Evolutionary conservation across 2,113 vertebrate genomes (phyloP), one percentile per base, ranked within the genome.

Genomic region (Phyllopteryx taeniolatus): DNA sequence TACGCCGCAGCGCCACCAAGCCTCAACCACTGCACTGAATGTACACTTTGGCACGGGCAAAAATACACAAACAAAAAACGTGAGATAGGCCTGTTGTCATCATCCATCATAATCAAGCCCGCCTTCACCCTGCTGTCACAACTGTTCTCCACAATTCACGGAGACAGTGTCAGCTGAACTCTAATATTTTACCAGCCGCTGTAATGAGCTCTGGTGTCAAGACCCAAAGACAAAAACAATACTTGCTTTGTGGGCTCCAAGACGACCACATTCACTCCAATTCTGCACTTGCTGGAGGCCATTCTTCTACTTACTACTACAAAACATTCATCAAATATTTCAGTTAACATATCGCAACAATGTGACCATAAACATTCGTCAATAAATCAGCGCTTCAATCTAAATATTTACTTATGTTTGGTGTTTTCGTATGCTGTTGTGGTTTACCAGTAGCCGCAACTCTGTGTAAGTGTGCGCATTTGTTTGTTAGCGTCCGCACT

Each of bases 61-160:
- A 86, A 81, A 86, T 3, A 20, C 83, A 87, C 81, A 85, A 75
- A 12, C n/a, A 27, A 27, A 31, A 59, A 11, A 59, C n/a, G 74
- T 83, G 78, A 83, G 82, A 69, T 79, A 76, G 77, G 75, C 83
- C 72, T 83, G 83, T 84, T 89, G 86, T 89, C 88, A 86, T 86
- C 88, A 91, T 91, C 87, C 88, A 89, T 91, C 87, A 89, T 87
- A 88, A 89, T 91, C 84, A 78, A 79, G 75, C 68, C 68, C 76
- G 82, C 86, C 77, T 87, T 91, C 84, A 82, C 87, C 83, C 78
- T 46, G 82, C 88, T 89, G 90, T 91, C 90, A 90, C 84, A 89
- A 76, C 83, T 57, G 83, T 81, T 86, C 87, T 79, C 88, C 87
- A 87, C 87, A 89, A 91, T 90, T 90, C 87, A 89, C 87, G 85